phyloP scores from a whole-genome alignment of 2,113 vertebrate genomes.

The Athene cunicularia region DNA sequence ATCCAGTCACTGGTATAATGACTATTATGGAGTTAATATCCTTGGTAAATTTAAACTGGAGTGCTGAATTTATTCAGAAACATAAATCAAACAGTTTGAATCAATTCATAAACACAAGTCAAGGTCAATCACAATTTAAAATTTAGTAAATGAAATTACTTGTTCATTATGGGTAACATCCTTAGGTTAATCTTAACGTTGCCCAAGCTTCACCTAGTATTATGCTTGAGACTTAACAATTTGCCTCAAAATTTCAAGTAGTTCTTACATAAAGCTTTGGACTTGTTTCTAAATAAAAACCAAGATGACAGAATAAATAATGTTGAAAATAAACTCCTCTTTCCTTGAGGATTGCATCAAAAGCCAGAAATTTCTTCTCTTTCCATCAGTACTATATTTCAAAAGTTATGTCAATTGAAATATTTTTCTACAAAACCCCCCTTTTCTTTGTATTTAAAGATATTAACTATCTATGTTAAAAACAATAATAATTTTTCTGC shows the following conservation, averaged over 20 bases:
- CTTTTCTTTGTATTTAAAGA: background rate
- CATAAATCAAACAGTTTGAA: background rate
- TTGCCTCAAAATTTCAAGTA: constrained; percentile 4
- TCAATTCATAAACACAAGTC: constrained; percentile 2
- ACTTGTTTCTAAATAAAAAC: background rate
- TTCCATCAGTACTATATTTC: background rate
- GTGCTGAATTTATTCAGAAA: background rate
- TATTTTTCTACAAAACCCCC: background rate
- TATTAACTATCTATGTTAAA: background rate
- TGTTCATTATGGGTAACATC: background rate
- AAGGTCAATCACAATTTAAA: constrained; percentile 1
- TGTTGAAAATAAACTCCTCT: background rate
- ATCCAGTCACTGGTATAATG: background rate
- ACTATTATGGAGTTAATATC: background rate
- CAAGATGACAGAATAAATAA: background rate
- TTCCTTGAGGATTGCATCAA: background rate
- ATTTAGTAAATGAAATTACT: constrained; percentile 9
- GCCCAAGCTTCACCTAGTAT: constrained; percentile 7
- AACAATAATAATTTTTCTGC: background rate
- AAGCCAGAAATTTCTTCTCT: background rate
- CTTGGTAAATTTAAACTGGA: background rate
- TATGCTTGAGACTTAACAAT: background rate
- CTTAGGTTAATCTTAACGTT: background rate
- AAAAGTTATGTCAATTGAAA: background rate
- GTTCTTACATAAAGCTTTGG: constrained; percentile 11